A percentile compares a stretch with the other conserved stretches of the same genome.
Evolutionary conservation across 23 tunicate genomes (phyloP).

Genomic region (Aplidium turbinatum): DNA sequence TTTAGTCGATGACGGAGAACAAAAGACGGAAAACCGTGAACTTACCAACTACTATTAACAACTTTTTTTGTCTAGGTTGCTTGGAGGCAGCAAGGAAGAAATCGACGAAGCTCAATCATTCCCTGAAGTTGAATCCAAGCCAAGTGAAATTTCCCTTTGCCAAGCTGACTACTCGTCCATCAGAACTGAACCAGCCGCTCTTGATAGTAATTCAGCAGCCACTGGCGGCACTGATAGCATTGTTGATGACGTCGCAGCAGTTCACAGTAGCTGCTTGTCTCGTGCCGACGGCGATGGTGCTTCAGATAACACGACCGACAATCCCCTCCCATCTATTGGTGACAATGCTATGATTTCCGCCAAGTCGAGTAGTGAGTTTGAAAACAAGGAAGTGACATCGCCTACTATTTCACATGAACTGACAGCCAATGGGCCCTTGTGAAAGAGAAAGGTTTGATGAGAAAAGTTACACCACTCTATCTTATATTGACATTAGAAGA

Average conservation of each 20-base stretch:
- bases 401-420: constrained; percentile 3
- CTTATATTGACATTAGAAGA: no score
- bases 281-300: background rate
- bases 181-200: background rate
- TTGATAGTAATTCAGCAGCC: no score
- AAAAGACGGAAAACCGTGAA: no score
- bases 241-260: background rate
- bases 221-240: no score
- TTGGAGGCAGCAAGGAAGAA: no score
- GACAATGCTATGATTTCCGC: background rate
- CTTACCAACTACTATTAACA: no score
- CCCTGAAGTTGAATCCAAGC: no score
- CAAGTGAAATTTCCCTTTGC: background rate
- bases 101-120: no score
- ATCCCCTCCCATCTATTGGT: background rate
- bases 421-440: constrained; percentile 32
- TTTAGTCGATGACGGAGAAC: no score
- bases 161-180: background rate
- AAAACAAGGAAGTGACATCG: constrained; percentile 46
- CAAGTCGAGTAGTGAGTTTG: background rate
- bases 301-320: background rate
- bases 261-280: background rate
- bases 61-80: no score
- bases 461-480: no score
- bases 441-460: no score